Evolutionary conservation across 2,888 invertebrate genomes (phyloP), one percentile per base, ranked within the genome.

Genomic region (Plebejus melissa): DNA sequence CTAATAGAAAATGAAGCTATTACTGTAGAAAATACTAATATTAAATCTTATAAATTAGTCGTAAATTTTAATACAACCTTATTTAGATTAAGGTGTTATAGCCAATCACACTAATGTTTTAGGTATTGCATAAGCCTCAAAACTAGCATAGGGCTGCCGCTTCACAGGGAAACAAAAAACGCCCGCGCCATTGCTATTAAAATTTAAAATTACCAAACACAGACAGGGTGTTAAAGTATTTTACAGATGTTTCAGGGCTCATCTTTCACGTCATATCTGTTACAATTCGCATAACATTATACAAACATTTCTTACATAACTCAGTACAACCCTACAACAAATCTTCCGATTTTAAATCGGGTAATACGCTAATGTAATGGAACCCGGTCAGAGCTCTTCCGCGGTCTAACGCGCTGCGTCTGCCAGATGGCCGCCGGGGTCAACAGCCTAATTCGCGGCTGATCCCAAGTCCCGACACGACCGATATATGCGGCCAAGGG

Each of bases 341-440:
- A 65, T 36, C 65, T 65, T 65, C 65, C 32, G 32, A 65, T 71
- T 41, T 41, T 41, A 71, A 41, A 71, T 71, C 41, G 22, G 22
- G 46, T 71, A 71, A 71, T 46, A 71, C 46, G 71, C 41, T 46
- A 50, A 46, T 50, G 65, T 65, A 65, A 65, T 65, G 65, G 65
- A 65, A 65, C 32, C 65, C 65, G 65, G 85, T 85, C 84, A 86
- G 83, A 84, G 81, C 85, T 87, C 90, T 91, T 91, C 91, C 91
- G 91, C 86, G 85, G 81, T 77, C 79, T 79, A 41, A 76, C 78
- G 78, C 78, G 84, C 89, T 91, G 91, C 90, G 89, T 91, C 90
- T 90, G 90, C 92, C 93, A 93, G 91, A 92, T 92, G 91, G 54
- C 54, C 54, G 54, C 87, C 89, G 91, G 91, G 92, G 92, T 92